These are phyloP conservation scores for Elanus axillaris DNA, from an alignment of 2,113 vertebrate genomes.

Conservation along the genomic window DNA sequence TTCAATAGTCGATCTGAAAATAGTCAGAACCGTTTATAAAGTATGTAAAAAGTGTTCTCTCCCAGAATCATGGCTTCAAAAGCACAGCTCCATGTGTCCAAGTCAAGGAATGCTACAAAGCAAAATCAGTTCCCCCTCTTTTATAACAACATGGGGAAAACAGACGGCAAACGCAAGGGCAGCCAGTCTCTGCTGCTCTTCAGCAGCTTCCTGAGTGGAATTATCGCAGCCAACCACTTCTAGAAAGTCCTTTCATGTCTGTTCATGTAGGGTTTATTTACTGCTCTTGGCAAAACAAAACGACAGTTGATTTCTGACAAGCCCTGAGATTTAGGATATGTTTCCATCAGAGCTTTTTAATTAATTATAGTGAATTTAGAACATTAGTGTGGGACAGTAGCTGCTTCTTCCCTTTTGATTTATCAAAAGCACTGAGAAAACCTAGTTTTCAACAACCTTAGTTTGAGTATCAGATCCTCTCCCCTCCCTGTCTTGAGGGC, in stretches of 20 bases:
- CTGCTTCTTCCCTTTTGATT: not conserved
- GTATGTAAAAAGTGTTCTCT: not conserved
- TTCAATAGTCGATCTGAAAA: constrained; percentile 13
- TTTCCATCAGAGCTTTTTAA: not conserved
- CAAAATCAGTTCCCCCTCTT: not conserved
- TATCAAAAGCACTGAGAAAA: not conserved
- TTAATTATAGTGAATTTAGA: not conserved
- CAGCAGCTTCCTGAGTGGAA: not conserved
- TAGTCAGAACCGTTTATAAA: not conserved
- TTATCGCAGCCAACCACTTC: not conserved
- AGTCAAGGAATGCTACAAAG: not conserved
- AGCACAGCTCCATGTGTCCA: not conserved
- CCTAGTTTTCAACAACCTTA: rapidly evolving
- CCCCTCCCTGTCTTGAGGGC: not conserved
- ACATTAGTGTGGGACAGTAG: not conserved
- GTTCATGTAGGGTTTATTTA: not conserved
- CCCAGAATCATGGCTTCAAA: not conserved
- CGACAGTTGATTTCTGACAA: not conserved
- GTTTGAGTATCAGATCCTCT: not conserved
- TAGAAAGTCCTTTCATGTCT: not conserved
- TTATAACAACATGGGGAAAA: not conserved
- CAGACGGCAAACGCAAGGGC: not conserved
- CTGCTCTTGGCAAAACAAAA: not conserved
- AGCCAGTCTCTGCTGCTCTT: not conserved
- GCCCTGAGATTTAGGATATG: not conserved